phyloP scores from a whole-genome alignment of 2,113 vertebrate genomes.

The Mohoua ochrocephala region DNA sequence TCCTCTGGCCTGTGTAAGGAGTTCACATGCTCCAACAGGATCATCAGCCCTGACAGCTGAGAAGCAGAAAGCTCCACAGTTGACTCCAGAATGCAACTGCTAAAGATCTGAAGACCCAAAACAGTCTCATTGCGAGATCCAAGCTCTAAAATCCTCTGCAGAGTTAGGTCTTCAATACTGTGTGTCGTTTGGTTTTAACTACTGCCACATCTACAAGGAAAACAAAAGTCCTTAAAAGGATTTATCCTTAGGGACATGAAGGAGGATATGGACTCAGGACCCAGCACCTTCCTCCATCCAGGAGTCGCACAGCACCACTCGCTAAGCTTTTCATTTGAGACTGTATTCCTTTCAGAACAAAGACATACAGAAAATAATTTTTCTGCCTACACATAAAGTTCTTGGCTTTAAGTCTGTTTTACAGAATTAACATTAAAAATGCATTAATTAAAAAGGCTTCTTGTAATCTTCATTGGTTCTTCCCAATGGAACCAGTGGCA shows the following conservation, averaged over 20 bases:
- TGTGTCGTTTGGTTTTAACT: not conserved
- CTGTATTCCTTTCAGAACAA: not conserved
- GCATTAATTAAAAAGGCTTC: not conserved
- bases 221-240: not conserved
- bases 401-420: not conserved
- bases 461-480: not conserved
- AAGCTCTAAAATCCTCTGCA: not conserved
- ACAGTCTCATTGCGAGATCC: not conserved
- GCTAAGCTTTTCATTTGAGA: not conserved
- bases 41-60: not conserved
- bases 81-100: not conserved
- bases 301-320: rapidly evolving
- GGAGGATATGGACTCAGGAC: not conserved
- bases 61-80: not conserved
- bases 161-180: not conserved
- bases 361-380: not conserved
- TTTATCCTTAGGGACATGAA: not conserved
- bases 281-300: not conserved
- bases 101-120: not conserved
- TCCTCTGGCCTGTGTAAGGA: not conserved
- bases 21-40: not conserved
- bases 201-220: not conserved
- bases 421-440: not conserved
- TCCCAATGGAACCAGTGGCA: not conserved
- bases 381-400: not conserved